A percentile compares a stretch with the other conserved stretches of the same genome.
Evolutionary conservation across 2,888 invertebrate species (phyloP).

Genomic region (Lacanobia oleracea): DNA sequence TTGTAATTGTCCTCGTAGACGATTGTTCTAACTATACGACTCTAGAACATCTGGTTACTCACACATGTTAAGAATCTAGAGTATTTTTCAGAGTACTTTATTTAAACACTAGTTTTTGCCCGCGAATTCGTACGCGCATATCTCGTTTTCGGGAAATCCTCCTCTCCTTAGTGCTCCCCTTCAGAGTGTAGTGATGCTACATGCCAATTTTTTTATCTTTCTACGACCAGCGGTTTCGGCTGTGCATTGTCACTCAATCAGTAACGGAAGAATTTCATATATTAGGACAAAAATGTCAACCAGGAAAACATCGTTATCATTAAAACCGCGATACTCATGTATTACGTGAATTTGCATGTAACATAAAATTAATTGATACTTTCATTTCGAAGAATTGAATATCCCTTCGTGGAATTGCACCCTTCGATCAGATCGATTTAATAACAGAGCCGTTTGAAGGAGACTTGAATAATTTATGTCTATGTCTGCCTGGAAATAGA

Average conservation of each 20-base stretch:
- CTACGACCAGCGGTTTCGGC: too few relatives aligned
- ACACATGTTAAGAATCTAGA: not conserved
- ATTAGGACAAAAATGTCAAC: too few relatives aligned
- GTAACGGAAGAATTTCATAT: too few relatives aligned
- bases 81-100: slow-evolving; percentile 10
- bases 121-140: too few relatives aligned
- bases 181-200: too few relatives aligned
- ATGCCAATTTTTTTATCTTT: too few relatives aligned
- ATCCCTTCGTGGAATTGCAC: slow-evolving; percentile 17
- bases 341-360: not conserved
- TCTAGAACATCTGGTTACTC: slow-evolving; percentile 31
- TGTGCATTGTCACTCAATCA: too few relatives aligned
- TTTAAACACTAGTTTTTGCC: too few relatives aligned
- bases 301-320: slow-evolving; percentile 9
- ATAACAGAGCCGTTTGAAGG: slow-evolving; percentile 35
- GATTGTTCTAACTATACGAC: slow-evolving; percentile 34
- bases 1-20: slow-evolving; percentile 44
- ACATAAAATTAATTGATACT: not conserved
- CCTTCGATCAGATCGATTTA: slow-evolving; percentile 46
- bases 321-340: slow-evolving; percentile 3
- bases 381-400: not conserved
- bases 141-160: too few relatives aligned
- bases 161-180: too few relatives aligned
- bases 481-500: slow-evolving; percentile 45
- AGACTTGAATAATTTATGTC: slow-evolving; percentile 45